Evolutionary conservation across 2,888 invertebrate species (phyloP), one percentile per base, ranked within the genome.

Genomic region (Pegoplata infirma): DNA sequence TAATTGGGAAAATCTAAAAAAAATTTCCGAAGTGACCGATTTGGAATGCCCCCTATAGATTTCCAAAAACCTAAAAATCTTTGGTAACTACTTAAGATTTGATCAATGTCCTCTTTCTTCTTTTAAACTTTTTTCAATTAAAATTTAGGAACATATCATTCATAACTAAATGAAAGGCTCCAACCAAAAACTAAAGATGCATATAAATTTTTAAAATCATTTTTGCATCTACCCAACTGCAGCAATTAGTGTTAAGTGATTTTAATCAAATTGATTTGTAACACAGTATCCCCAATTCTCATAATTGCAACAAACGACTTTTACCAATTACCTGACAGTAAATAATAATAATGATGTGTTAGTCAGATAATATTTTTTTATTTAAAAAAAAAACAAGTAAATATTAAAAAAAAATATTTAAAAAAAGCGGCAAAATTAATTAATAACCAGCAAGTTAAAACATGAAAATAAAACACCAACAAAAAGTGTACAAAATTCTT

Each of bases 191-290:
- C 25, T 25, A 3, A 12, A 40, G 53, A 74, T 23, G n/a, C n/a
- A n/a, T n/a, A n/a, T n/a, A n/a, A n/a, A n/a, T n/a, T 46, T 59
- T 59, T 58, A 58, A 49, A 58, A 49, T 58, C 14, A 53, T 59
- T 53, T 1, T 16, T 46, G 8, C 14, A 67, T 51, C 17, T 40
- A 5, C 56, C 55, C n/a, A n/a, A n/a, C n/a, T n/a, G n/a, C n/a
- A n/a, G 53, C 78, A 74, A 69, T 69, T 69, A 74, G 28, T 25
- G 17, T 51, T 25, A 59, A 64, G 40, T 12, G 79, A 79, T 75
- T 61, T 17, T 56, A 61, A 75, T 79, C 79, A 61, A 71, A 75
- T 56, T 79, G 79, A 79, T 79, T 79, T 79, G 79, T 58, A 19
- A 64, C 61, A 23, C 25, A 64, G 14, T 25, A 55, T 53, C 2